Conservation (phyloP, 2,888 invertebrate species). For the Scrobipalpa atriplicella region DNA sequence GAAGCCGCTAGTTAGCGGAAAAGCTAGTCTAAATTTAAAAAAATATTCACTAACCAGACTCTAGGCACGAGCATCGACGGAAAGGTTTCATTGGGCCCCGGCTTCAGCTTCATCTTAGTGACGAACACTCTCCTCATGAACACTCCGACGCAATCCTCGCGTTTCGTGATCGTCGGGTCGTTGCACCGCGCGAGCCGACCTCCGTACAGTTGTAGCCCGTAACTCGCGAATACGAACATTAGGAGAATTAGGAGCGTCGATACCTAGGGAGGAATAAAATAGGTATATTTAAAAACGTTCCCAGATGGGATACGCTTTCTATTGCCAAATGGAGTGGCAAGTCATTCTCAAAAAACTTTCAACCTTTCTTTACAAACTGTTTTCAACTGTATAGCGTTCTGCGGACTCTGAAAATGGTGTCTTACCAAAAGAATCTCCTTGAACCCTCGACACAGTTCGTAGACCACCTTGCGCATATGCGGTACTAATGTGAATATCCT, state of each 20-base stretch:
- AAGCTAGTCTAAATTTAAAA: too few species aligned
- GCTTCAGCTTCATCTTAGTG: conserved; percentile 97
- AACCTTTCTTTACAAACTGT: neutral
- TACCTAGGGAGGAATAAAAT: conserved; percentile 85
- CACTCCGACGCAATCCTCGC: conserved; percentile 96
- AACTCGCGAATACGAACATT: conserved; percentile 99
- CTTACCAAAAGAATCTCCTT: conserved; percentile 97
- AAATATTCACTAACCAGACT: conserved; percentile 96
- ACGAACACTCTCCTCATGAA: conserved; percentile 98
- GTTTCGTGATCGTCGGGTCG: conserved; percentile 92
- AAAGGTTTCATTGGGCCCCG: conserved; percentile 92
- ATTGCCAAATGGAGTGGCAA: too few species aligned
- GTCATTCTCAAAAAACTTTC: too few species aligned
- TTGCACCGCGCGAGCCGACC: conserved; percentile 97
- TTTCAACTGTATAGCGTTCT: too few species aligned
- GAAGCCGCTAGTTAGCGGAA: too few species aligned
- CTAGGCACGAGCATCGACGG: conserved; percentile 98
- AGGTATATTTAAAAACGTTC: neutral
- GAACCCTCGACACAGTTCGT: conserved; percentile 98
- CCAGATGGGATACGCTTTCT: neutral
- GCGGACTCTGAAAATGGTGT: too few species aligned
- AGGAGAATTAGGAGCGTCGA: conserved; percentile 97
- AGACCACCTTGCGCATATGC: conserved; percentile 99
- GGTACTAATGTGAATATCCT: conserved; percentile 99
- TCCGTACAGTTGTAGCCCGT: conserved; percentile 98